These are phyloP conservation scores for Entomobrya proxima DNA, from an alignment of 2,888 invertebrate genomes.

Conservation along the genomic window DNA sequence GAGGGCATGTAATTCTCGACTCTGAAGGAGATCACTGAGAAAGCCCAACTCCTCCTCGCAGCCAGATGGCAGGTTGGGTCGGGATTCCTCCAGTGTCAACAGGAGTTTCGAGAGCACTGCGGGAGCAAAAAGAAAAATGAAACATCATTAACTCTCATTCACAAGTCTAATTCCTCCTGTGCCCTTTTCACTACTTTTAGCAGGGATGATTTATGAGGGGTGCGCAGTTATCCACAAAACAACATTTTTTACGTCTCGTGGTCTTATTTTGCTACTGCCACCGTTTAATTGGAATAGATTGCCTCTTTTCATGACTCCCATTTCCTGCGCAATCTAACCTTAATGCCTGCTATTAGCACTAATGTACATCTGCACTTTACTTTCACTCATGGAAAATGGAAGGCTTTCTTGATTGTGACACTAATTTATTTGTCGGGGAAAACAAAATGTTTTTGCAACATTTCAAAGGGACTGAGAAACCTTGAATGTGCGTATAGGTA, in stretches of 20 bases:
- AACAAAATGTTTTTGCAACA: too few species aligned
- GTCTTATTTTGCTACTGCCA: neutral
- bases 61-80: conserved; percentile 83
- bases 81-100: conserved; percentile 88
- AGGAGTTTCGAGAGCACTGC: conserved; percentile 88
- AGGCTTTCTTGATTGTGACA: too few species aligned
- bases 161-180: too few species aligned
- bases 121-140: conserved; percentile 75
- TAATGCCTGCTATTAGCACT: conserved; percentile 1
- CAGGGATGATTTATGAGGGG: neutral
- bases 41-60: conserved; percentile 90
- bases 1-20: conserved; percentile 91
- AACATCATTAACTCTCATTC: too few species aligned
- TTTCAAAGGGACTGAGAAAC: too few species aligned
- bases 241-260: neutral
- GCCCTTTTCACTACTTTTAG: neutral
- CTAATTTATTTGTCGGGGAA: too few species aligned
- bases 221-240: neutral
- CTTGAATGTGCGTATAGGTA: neutral
- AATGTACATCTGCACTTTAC: neutral
- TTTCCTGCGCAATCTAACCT: neutral
- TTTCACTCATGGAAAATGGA: too few species aligned
- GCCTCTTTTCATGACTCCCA: conserved; percentile 37
- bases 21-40: conserved; percentile 88
- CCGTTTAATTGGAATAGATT: conserved; percentile 31